Evolutionary conservation across 2,797 vertebrate species (phyloP).

Genomic region (Distichodus sexfasciatus): DNA sequence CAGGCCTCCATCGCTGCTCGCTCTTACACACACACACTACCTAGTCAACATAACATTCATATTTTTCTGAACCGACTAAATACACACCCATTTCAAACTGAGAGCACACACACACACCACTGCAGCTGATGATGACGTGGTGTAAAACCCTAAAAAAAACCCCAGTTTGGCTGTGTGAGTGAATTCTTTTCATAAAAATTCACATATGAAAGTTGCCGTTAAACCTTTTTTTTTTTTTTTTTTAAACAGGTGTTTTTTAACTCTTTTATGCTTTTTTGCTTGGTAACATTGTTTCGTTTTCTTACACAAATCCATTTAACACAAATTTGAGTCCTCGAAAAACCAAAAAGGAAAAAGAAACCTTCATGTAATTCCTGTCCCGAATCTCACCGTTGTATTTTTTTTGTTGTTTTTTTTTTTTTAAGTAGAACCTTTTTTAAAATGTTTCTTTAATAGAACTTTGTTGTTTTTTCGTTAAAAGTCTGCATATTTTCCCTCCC

Average conservation of each 20-base stretch:
- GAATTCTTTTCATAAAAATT: constrained; percentile 71
- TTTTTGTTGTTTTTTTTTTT: constrained; percentile 38
- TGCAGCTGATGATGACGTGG: constrained; percentile 76
- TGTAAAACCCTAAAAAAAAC: constrained; percentile 71
- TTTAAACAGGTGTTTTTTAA: constrained; percentile 48
- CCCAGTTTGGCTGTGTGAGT: constrained; percentile 57
- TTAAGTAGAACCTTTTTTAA: constrained; percentile 53
- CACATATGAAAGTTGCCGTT: constrained; percentile 71
- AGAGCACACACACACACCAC: constrained; percentile 18
- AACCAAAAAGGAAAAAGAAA: constrained; percentile 10
- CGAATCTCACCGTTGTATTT: constrained; percentile 67
- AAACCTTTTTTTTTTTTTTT: too few relatives aligned
- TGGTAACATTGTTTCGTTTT: constrained; percentile 6
- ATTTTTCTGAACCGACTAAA: not conserved
- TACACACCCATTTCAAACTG: not conserved
- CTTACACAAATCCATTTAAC: constrained; percentile 70
- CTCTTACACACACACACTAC: not conserved
- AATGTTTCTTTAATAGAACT: constrained; percentile 55
- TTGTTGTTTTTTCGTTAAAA: constrained; percentile 41
- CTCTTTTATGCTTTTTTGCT: constrained; percentile 47
- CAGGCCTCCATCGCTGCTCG: not conserved
- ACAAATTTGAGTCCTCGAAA: constrained; percentile 10
- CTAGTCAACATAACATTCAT: not conserved
- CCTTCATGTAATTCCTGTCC: constrained; percentile 73
- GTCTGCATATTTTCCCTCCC: constrained; percentile 59